phyloP scores from a whole-genome alignment of 2,797 vertebrate species.

The Kryptolebias ocellatus region DNA sequence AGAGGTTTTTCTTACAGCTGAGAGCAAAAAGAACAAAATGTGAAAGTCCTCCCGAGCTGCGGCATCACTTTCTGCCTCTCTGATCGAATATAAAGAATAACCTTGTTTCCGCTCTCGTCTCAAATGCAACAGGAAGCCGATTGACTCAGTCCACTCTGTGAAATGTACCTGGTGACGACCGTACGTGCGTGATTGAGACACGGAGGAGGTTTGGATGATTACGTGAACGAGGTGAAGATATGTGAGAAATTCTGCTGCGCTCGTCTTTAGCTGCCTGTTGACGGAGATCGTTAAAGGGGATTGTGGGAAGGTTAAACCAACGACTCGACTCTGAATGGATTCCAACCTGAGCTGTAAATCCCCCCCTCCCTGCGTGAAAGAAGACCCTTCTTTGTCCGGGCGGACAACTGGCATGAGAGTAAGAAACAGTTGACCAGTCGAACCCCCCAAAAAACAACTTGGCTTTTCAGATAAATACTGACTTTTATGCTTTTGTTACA shows the following conservation, averaged over 20 bases:
- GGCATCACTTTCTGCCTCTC: slow-evolving; percentile 19
- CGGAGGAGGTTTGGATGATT: slow-evolving; percentile 23
- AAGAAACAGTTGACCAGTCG: slow-evolving; percentile 69
- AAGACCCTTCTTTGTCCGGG: slow-evolving; percentile 66
- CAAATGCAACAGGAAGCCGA: slow-evolving; percentile 39
- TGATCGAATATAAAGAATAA: slow-evolving; percentile 44
- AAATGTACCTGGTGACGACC: slow-evolving; percentile 13
- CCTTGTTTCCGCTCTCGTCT: slow-evolving; percentile 31
- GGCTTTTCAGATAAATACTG: not conserved
- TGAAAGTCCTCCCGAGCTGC: slow-evolving; percentile 12
- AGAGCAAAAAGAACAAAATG: slow-evolving; percentile 46
- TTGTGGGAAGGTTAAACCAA: slow-evolving; percentile 27
- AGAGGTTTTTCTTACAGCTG: slow-evolving; percentile 23
- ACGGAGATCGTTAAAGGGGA: slow-evolving; percentile 59
- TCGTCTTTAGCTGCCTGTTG: slow-evolving; percentile 46
- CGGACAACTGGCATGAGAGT: slow-evolving; percentile 73
- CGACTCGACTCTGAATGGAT: slow-evolving; percentile 35
- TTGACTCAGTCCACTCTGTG: slow-evolving; percentile 25
- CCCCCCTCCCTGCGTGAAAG: slow-evolving; percentile 43
- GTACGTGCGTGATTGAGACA: slow-evolving; percentile 4
- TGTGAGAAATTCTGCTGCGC: slow-evolving; percentile 3
- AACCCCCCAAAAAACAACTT: not conserved
- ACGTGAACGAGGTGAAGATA: slow-evolving; percentile 30
- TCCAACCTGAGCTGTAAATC: slow-evolving; percentile 54
- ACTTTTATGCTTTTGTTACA: not conserved